Base-by-base conservation (phyloP, 2,113 vertebrate species). In the Amblyopsis rosae region DNA sequence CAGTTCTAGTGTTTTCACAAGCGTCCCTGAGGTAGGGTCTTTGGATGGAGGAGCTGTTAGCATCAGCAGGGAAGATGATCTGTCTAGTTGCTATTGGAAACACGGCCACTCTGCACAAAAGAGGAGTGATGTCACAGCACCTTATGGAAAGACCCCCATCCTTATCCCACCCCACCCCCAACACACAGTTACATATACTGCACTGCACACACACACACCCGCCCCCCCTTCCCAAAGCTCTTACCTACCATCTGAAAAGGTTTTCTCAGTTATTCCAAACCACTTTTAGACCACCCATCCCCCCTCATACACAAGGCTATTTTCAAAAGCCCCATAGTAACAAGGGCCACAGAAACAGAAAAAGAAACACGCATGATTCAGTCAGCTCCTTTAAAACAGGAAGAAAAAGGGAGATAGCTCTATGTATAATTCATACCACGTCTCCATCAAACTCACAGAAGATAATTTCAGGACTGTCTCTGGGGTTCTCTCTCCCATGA, bases 341-440 rank as follows among this genome's bases (percentile, higher is more conserved):
- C 58, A 1, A 63, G 50, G 61, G 62, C 45, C 19, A 66, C 77
- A 63, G 63, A 70, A 69, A 13, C 12, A 17, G 33, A 45, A 45
- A 67, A 73, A 72, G 72, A 80, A 87, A 68, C 77, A 76, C 71
- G 70, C 59, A 0, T 65, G 60, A 79, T 83, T 4, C 51, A 73
- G 62, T 65, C 47, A 64, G 67, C 56, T 49, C 63, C 58, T 68
- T 67, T 41, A 68, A 62, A 73, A 72, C 50, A 62, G 76, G 67
- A 70, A 57, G 69, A 74, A 72, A 67, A 58, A 64, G 16, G 60
- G 62, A 45, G 53, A 70, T 47, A 53, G 62, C 45, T 61, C 74
- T 68, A 86, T 88, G 64, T 82, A 80, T 80, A 65, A 85, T 85
- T 85, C 60, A 85, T 80, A 7, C 4, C 26, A 56, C 45, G 53